Conservation (phyloP, 2,888 invertebrate genomes). For the Cactoblastis cactorum region DNA sequence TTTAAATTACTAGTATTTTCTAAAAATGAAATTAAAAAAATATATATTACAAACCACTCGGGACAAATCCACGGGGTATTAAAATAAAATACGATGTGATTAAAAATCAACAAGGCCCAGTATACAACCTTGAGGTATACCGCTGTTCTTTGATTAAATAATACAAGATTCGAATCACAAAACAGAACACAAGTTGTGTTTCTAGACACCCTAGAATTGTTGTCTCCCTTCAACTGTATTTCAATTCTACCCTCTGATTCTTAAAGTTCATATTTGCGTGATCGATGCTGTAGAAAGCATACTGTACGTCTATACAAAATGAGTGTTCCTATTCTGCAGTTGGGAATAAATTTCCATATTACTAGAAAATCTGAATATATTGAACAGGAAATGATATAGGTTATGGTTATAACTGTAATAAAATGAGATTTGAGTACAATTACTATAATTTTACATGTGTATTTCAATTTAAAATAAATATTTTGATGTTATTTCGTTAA, state of each 20-base stretch:
- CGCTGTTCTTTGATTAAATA: constrained; percentile 8
- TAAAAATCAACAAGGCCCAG: constrained; percentile 30
- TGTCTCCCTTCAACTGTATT: not conserved
- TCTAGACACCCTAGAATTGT: constrained; percentile 13
- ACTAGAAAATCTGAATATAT: constrained; percentile 5
- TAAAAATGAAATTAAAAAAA: no score
- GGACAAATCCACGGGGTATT: no score
- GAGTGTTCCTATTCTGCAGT: constrained; percentile 7
- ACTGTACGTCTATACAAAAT: constrained; percentile 5
- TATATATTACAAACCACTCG: no score
- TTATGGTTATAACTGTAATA: not conserved
- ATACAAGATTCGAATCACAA: constrained; percentile 27
- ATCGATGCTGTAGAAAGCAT: constrained; percentile 26
- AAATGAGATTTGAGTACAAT: not conserved
- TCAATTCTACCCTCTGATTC: constrained; percentile 18
- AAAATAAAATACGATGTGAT: not conserved
- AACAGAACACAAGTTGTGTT: constrained; percentile 6
- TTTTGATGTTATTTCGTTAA: not conserved
- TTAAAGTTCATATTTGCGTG: constrained; percentile 22
- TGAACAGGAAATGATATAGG: not conserved
- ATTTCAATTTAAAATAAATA: not conserved
- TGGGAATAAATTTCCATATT: constrained; percentile 10
- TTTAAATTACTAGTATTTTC: no score
- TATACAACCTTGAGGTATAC: constrained; percentile 19
- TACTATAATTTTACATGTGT: not conserved